These are phyloP conservation scores for Campoplex capitator DNA, from an alignment of 2,888 invertebrate genomes.

Conservation along the genomic window DNA sequence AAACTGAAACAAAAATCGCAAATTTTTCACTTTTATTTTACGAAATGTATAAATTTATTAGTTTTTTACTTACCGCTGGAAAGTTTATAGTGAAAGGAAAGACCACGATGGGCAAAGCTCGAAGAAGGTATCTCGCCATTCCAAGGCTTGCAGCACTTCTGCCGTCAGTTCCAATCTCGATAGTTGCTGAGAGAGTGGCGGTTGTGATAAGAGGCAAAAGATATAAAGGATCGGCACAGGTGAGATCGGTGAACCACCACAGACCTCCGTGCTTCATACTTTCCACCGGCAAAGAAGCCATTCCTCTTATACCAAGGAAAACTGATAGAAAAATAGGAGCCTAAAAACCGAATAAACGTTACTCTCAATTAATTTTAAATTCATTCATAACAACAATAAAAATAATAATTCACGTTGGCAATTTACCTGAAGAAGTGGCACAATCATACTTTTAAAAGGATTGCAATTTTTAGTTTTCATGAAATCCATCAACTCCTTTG, in stretches of 20 bases:
- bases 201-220: slow-evolving; percentile 94
- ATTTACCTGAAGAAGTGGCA: slow-evolving; percentile 91
- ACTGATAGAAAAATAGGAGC: slow-evolving; percentile 96
- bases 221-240: slow-evolving; percentile 95
- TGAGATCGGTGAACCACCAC: slow-evolving; percentile 97
- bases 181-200: slow-evolving; percentile 92
- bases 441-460: slow-evolving; percentile 92
- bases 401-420: neutral
- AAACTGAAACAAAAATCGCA: neutral
- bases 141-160: slow-evolving; percentile 88
- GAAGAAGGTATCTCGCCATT: slow-evolving; percentile 90
- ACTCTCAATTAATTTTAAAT: neutral
- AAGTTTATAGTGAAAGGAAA: slow-evolving; percentile 95
- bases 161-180: slow-evolving; percentile 93
- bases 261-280: slow-evolving; percentile 95
- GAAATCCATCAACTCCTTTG: slow-evolving; percentile 91
- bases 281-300: slow-evolving; percentile 96
- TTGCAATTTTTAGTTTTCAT: slow-evolving; percentile 94
- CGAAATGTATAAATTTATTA: neutral
- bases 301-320: slow-evolving; percentile 93
- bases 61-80: slow-evolving; percentile 87
- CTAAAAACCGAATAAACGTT: slow-evolving; percentile 81
- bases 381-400: neutral
- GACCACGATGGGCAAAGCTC: slow-evolving; percentile 91
- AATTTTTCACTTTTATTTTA: neutral